Evolutionary conservation across 1,140 invertebrate species (phyloP).

Genomic region (Drosophila asahinai): DNA sequence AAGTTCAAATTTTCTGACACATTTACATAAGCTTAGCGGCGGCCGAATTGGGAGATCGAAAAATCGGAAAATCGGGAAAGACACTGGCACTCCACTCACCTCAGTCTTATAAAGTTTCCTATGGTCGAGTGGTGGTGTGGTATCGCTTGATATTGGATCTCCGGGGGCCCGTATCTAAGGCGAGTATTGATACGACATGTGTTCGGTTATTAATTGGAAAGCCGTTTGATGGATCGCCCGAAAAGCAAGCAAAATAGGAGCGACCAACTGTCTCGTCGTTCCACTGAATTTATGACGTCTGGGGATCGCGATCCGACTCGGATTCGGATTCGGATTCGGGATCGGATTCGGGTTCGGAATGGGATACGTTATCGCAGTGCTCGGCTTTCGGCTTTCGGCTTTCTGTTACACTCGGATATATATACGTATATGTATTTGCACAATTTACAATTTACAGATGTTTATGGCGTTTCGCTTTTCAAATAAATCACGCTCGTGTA

Average conservation of each 20-base stretch:
- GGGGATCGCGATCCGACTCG: conserved; percentile 25
- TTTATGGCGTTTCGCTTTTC: conserved; percentile 59
- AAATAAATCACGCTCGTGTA: conserved; percentile 76
- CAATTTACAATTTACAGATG: conserved; percentile 84
- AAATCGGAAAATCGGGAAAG: background rate
- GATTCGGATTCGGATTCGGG: conserved; percentile 1
- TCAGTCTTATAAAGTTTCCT: conserved; percentile 85
- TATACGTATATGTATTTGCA: conserved; percentile 64
- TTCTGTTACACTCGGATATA: conserved; percentile 35
- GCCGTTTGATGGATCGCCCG: conserved; percentile 74
- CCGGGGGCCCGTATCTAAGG: conserved; percentile 32
- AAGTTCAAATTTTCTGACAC: conserved; percentile 42
- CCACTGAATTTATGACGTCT: conserved; percentile 69
- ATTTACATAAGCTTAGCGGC: conserved; percentile 76
- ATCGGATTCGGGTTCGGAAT: conserved; percentile 6
- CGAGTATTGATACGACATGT: conserved; percentile 52
- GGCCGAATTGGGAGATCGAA: conserved; percentile 5
- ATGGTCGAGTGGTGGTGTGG: conserved; percentile 50
- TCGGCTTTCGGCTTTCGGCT: conserved; percentile 29
- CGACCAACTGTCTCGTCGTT: conserved; percentile 60
- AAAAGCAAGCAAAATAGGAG: conserved; percentile 46
- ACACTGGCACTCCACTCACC: conserved; percentile 59
- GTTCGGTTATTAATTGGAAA: conserved; percentile 72
- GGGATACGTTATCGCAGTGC: conserved; percentile 38
- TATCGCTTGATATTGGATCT: conserved; percentile 57